Evolutionary conservation across 2,113 vertebrate species (phyloP), one percentile per base, ranked within the genome.

Genomic region (Acrocephalus arundinaceus): DNA sequence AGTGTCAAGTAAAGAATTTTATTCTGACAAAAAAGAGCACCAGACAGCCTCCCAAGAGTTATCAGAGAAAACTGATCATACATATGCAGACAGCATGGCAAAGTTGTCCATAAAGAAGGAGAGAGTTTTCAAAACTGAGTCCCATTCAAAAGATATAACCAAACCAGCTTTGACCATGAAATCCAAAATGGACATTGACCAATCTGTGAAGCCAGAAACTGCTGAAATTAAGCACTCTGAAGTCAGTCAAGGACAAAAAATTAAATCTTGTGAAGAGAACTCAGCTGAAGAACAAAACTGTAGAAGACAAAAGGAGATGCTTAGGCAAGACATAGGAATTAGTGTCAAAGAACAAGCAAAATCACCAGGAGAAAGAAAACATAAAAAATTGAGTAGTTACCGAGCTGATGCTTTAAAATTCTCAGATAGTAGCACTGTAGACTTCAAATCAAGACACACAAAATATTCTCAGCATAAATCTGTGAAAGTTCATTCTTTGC

Each of bases 171-270:
- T 87, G 54, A 74, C 70, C 13, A 2, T 67, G 27, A 96, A 96
- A 76, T 76, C 86, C 20, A 79, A 85, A 86, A 10, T 4, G 3
- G 83, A 61, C 5, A 1, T 21, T 52, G 13, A 19, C 28, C 88
- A 45, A 35, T 48, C 23, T 18, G 58, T 71, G 15, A 62, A 85
- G 58, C 68, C 80, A 82, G 96, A 90, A 52, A 85, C 25, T 80
- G 82, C 78, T 92, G 89, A 97, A 95, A 58, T 61, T 37, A 57
- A 97, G 21, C 43, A 28, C 3, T 37, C 39, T 45, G 70, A 80
- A 57, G 19, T 49, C 35, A 37, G 5, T 48, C 85, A 97, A 91
- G 76, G 81, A 57, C 59, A 97, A 75, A 97, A 96, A 76, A 43
- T 8, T 8, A 66, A 91, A 51, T 87, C 68, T 8, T 65, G 51